Percentiles rank a stretch among this genome's conserved stretches.
Evolutionary conservation across 2,797 vertebrate species (phyloP).

Genomic region (Linurgus olivaceus): DNA sequence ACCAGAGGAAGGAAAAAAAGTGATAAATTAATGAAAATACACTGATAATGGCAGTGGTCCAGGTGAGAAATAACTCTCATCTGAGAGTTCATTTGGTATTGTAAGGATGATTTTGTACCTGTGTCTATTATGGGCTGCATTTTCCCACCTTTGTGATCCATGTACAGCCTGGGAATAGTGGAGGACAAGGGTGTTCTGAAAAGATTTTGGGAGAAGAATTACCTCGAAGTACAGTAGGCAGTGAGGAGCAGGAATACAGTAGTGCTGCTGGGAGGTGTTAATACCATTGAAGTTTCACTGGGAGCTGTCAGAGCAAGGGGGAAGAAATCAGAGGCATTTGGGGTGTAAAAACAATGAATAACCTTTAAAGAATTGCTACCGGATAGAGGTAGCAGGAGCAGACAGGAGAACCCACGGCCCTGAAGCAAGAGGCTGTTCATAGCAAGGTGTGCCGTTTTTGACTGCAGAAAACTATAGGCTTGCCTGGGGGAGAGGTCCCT

Average conservation of each 20-base stretch:
- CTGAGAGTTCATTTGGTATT: neutral
- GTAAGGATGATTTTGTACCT: neutral
- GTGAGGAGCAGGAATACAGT: neutral
- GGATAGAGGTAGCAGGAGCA: neutral
- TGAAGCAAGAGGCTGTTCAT: neutral
- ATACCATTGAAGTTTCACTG: neutral
- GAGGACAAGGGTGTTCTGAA: neutral
- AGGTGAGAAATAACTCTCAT: neutral
- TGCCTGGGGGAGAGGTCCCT: constrained; percentile 52
- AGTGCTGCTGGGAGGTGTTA: neutral
- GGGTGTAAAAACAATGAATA: constrained; percentile 20
- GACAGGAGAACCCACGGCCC: constrained; percentile 11
- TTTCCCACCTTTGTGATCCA: neutral
- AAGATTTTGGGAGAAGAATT: neutral
- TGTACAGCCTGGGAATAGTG: neutral
- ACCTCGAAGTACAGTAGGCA: neutral
- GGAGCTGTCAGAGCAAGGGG: neutral
- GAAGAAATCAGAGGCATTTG: neutral
- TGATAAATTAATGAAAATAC: constrained; percentile 35
- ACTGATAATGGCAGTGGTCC: neutral
- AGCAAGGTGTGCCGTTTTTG: constrained; percentile 49
- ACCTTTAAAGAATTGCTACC: constrained; percentile 45
- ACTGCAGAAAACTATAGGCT: constrained; percentile 39
- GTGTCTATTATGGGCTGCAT: neutral
- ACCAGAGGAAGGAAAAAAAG: neutral